Evolutionary conservation across 2,888 invertebrate species (phyloP), one percentile per base, ranked within the genome.

Genomic region (Gastracanthus pulcherrimus): DNA sequence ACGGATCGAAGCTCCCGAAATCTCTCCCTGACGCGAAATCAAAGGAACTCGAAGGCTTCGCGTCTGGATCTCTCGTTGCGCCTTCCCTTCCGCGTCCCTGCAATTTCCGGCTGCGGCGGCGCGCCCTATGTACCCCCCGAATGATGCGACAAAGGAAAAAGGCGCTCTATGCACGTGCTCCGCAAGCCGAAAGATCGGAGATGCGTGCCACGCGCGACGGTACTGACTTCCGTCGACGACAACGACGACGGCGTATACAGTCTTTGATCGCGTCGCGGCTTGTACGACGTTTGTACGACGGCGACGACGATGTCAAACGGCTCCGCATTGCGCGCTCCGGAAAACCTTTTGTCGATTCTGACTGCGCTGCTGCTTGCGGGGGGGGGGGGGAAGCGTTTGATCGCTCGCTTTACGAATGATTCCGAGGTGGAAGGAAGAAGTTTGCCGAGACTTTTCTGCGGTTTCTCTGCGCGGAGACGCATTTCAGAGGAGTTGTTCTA

Each of bases 301-400:
- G 31, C n/a, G 62, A 34, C 62, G 45, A 23, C 45, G 67, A 67
- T n/a, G n/a, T 67, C 67, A 67, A 67, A 48, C 36, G 34, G 34
- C 34, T 34, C 34, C 48, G 51, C 1, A 19, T 34, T 34, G 29
- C 48, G 51, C 1, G 19, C 51, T 36, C 34, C 26, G 70, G 70
- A 70, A 55, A 55, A 55, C 70, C 41, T 55, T 58, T 70, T 55
- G 70, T 55, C 70, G 70, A 31, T 55, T 55, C 70, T 26, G 5
- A n/a, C 34, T 55, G 55, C 23, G 36, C 23, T 19, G 19, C 19
- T n/a, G n/a, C n/a, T n/a, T n/a, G n/a, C n/a, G n/a, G n/a, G n/a
- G n/a, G n/a, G n/a, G n/a, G n/a, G n/a, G n/a, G n/a, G n/a, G n/a
- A n/a, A n/a, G n/a, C 64, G 38, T 66, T 66, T 66, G 64, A 66